phyloP scores from a whole-genome alignment of 2,888 invertebrate species.

The Anthoptus insignis region DNA sequence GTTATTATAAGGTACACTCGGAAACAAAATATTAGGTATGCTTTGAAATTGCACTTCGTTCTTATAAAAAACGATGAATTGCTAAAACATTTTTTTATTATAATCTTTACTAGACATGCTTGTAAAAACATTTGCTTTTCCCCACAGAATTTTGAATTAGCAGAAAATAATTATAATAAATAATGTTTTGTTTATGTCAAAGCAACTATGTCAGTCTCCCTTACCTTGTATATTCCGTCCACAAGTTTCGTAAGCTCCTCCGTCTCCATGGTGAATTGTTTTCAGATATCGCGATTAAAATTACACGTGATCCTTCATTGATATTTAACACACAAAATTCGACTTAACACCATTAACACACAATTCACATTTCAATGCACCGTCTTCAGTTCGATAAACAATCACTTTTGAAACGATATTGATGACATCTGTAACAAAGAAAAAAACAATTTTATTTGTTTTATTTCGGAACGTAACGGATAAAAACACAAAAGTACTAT shows the following conservation, averaged over 20 bases:
- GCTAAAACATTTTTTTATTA: too few species aligned
- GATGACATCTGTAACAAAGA: constrained; percentile 83
- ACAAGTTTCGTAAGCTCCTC: constrained; percentile 97
- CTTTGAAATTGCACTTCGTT: too few species aligned
- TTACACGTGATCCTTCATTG: constrained; percentile 82
- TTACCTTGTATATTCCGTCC: constrained; percentile 97
- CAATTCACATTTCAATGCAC: constrained; percentile 82
- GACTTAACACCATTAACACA: constrained; percentile 76
- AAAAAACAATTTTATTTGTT: constrained; percentile 49
- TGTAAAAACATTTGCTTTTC: too few species aligned
- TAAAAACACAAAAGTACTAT: too few species aligned
- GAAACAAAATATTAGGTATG: too few species aligned
- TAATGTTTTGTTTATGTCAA: too few species aligned
- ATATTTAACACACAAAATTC: constrained; percentile 58
- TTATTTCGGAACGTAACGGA: too few species aligned
- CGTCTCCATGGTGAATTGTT: constrained; percentile 90
- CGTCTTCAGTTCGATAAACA: constrained; percentile 58
- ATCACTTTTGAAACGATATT: constrained; percentile 74
- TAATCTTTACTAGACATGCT: too few species aligned
- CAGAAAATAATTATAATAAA: too few species aligned
- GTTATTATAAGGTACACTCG: too few species aligned
- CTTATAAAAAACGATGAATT: too few species aligned
- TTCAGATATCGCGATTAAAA: constrained; percentile 64
- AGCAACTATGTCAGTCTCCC: constrained; percentile 53
- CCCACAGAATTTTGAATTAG: too few species aligned